Conservation (phyloP, 2,113 vertebrate genomes). For the Empidonax alnorum region DNA sequence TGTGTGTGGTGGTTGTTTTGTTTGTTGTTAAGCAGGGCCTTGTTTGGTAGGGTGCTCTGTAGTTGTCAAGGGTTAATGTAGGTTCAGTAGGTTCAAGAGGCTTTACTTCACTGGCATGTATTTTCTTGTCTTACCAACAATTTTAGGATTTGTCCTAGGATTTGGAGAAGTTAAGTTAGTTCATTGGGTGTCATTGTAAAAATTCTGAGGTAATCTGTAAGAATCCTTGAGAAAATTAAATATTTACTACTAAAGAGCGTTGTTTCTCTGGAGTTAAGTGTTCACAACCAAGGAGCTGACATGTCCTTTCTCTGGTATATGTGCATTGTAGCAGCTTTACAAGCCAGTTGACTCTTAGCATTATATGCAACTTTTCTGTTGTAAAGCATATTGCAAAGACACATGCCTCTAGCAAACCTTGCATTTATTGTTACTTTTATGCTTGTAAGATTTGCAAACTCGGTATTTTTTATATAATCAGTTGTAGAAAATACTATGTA, state of each 20-base stretch:
- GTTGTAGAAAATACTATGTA: not conserved
- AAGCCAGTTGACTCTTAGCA: not conserved
- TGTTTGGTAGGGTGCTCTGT: not conserved
- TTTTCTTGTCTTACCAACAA: not conserved
- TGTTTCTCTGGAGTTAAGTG: not conserved
- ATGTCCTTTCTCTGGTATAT: not conserved
- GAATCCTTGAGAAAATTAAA: not conserved
- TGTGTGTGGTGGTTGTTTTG: not conserved
- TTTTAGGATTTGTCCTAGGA: not conserved
- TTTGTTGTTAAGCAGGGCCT: not conserved
- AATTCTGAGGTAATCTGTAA: not conserved
- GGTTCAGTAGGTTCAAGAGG: not conserved
- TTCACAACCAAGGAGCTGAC: not conserved
- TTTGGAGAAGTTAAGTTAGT: not conserved
- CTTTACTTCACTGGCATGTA: accelerated
- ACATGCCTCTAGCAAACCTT: not conserved
- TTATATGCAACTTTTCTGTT: not conserved
- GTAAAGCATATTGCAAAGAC: not conserved
- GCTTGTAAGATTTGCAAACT: not conserved
- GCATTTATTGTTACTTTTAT: not conserved
- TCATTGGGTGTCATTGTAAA: not conserved
- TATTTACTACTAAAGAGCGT: not conserved
- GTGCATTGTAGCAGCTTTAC: not conserved
- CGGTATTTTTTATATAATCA: not conserved
- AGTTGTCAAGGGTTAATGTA: not conserved